Percentiles rank a stretch among this genome's conserved stretches.
These are phyloP conservation scores for Drosophila grimshawi DNA, from an alignment of 1,140 invertebrate genomes.

Conservation along the genomic window DNA sequence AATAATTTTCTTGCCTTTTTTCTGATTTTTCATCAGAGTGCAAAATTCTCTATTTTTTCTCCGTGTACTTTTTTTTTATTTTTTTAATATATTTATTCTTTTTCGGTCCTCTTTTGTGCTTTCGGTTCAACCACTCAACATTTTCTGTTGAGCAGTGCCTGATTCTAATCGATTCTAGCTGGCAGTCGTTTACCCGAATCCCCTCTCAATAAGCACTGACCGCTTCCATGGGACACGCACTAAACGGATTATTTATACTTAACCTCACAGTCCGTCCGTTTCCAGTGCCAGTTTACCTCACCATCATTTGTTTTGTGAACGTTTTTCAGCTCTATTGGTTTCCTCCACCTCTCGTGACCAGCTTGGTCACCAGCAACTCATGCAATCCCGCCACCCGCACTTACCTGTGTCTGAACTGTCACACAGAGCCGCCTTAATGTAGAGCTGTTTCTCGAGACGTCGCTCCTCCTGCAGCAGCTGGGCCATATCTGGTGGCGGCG, in stretches of 20 bases:
- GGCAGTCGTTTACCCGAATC: neutral
- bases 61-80: too few species aligned
- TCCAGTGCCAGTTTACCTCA: neutral
- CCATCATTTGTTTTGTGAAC: constrained; percentile 29
- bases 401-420: constrained; percentile 85
- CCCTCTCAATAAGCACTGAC: neutral
- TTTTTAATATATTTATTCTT: too few species aligned
- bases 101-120: too few species aligned
- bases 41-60: too few species aligned
- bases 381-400: constrained; percentile 9
- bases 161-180: neutral
- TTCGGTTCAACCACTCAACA: neutral
- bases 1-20: too few species aligned
- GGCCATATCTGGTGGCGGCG: constrained; percentile 92
- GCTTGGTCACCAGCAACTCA: too few species aligned
- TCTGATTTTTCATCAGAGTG: too few species aligned
- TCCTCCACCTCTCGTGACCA: neutral
- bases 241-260: constrained; percentile 82
- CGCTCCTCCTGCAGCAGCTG: constrained; percentile 91
- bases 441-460: constrained; percentile 90
- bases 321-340: constrained; percentile 58
- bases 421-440: constrained; percentile 87
- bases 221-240: constrained; percentile 31
- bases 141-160: neutral
- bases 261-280: constrained; percentile 52